Evolutionary conservation across 2,888 invertebrate species (phyloP), one percentile per base, ranked within the genome.

Genomic region (Altica lythri): DNA sequence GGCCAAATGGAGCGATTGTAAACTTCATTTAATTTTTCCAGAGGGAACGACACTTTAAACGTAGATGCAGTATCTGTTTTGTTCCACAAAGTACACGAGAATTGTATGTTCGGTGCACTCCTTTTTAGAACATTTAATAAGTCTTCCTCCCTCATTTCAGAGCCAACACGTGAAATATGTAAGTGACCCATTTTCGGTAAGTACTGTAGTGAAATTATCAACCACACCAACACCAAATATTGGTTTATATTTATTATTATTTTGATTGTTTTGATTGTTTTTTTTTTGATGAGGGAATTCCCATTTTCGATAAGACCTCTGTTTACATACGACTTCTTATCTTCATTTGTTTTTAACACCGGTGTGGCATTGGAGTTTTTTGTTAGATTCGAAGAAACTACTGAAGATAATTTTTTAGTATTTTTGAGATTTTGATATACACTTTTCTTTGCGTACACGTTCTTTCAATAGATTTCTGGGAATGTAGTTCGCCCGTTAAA

Each of bases 1-100:
- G 30, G 43, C 43, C 30, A 43, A 8, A 43, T 40, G 19, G 40
- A 22, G 22, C 18, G 35, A 14, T 46, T 34, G 46, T 46, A 46
- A n/a, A 19, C 46, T 32, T 22, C 8, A 17, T 37, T 9, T 22
- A 47, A 9, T 12, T 22, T 12, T 16, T 47, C 25, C n/a, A 47
- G 6, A 32, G 35, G 27, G 14, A 47, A 47, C 12, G 32, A 18
- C 8, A 47, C 37, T 14, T 47, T 47, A 25, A 30, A 35, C 13
- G 32, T 35, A 12, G 35, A 35, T 8, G 35, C 35, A 13, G 19
- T 14, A 10, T 35, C 37, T 4, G 5, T 46, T 34, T 10, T 46
- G 22, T 19, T n/a, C 46, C 34, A 46, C 14, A 16, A 17, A n/a
- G 13, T 19, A 25, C 46, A 46, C 6, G 17, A 9, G 16, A 46